Base-by-base conservation (phyloP, 37 sponge, comb jelly and placozoan species). In the Petrosia ficiformis region DNA sequence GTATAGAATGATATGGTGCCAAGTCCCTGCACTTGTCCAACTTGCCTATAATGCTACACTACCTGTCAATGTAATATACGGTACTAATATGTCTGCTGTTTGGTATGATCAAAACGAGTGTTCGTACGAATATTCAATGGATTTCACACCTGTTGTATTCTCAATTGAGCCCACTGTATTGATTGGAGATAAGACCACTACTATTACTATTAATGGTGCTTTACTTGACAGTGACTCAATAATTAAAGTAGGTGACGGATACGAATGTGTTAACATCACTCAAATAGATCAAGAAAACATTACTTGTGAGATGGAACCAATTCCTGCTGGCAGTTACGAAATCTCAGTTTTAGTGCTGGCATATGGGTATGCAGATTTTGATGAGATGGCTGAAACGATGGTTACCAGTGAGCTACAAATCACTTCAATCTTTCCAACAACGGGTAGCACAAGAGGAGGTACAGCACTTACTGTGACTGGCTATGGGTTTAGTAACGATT, bases 401-500 rank as follows among this genome's bases (percentile, higher is more conserved):
- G 38, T 86, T 22, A 67, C 76, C 0, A 81, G 82, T 25, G 33
- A 37, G 19, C 42, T 72, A 2, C 3, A 32, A 0, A 38, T 96
- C 21, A 39, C 70, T n/a, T 22, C 11, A 54, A 82, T 95, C 29
- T 39, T 35, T 42, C 99, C 99, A 3, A 0, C 52, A 3, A 71
- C 67, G 28, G 99, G 96, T 0, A 89, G 94, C 4, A 72, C 77
- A 0, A 72, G 58, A 21, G 99, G 99, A 4, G 96, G 94, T 0
- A 87, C 91, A 0, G 59, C 44, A n/a, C 26, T 98, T 21, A 89
- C 92, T 8, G 80, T 98, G 25, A 63, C 61, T 64, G 99, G 99
- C 11, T 44, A 44, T 36, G 94, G 96, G 37, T 93, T 98, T 52
- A 48, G 70, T 32, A 74, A 14, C 30, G 29, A 44, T 0, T 8